A percentile compares a stretch with the other conserved stretches of the same genome.
Conservation (phyloP, 2,888 invertebrate genomes). For the Cosmopolites sordidus region DNA sequence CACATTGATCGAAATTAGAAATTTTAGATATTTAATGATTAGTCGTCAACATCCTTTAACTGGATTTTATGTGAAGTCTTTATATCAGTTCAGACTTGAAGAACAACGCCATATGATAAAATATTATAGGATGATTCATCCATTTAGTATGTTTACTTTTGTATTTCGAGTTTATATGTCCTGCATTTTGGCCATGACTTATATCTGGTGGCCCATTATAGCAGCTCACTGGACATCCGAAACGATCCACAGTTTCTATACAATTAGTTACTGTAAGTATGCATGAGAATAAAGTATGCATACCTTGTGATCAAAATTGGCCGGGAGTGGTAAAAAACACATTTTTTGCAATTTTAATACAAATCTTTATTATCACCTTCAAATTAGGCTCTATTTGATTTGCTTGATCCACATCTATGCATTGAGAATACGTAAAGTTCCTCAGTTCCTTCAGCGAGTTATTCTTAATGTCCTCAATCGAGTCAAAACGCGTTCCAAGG, state of each 20-base stretch:
- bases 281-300: too few relatives aligned
- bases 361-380: too few relatives aligned
- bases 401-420: too few relatives aligned
- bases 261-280: constrained; percentile 1
- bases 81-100: constrained; percentile 6
- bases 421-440: too few relatives aligned
- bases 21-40: constrained; percentile 14
- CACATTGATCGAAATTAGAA: too few relatives aligned
- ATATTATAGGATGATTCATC: constrained; percentile 15
- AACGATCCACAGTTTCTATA: not conserved
- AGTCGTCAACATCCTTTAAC: constrained; percentile 11
- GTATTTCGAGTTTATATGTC: constrained; percentile 3
- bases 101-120: constrained; percentile 12
- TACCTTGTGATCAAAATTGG: too few relatives aligned
- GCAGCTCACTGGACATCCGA: not conserved
- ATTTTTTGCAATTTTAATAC: too few relatives aligned
- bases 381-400: too few relatives aligned
- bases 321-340: too few relatives aligned
- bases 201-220: not conserved
- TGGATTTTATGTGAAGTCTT: constrained; percentile 4
- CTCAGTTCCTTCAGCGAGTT: too few relatives aligned
- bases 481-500: too few relatives aligned
- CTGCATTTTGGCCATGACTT: not conserved
- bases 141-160: constrained; percentile 14
- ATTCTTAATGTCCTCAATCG: too few relatives aligned